Conservation (phyloP, 1,140 invertebrate genomes). For the Drosophila busckii region DNA sequence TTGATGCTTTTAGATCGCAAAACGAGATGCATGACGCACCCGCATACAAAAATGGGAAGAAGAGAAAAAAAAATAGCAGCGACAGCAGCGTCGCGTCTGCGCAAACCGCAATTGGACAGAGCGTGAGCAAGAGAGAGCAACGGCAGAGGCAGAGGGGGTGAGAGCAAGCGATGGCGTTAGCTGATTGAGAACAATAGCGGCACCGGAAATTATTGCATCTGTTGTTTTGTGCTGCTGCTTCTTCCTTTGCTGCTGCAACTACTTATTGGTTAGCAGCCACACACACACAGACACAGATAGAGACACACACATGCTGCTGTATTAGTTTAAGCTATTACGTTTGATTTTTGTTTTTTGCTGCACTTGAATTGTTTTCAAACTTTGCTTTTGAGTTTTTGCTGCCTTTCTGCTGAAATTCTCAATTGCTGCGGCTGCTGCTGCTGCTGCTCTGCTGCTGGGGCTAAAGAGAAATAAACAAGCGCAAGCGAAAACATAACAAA, state of each 20-base stretch:
- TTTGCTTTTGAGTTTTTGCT: constrained; percentile 5
- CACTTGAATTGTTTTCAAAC: constrained; percentile 53
- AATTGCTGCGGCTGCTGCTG: constrained; percentile 32
- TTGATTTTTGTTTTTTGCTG: constrained; percentile 29
- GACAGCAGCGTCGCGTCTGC: constrained; percentile 30
- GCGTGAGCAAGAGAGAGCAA: constrained; percentile 3
- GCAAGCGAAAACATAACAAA: not conserved
- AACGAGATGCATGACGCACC: constrained; percentile 44
- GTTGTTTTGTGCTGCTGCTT: constrained; percentile 52
- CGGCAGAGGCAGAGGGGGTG: constrained; percentile 6
- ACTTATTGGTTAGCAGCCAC: constrained; percentile 10
- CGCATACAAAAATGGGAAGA: constrained; percentile 27
- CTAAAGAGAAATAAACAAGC: constrained; percentile 6
- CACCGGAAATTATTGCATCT: constrained; percentile 73
- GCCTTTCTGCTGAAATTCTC: constrained; percentile 35
- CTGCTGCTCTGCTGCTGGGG: constrained; percentile 17
- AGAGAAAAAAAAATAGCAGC: not conserved
- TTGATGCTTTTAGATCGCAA: constrained; percentile 8
- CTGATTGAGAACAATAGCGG: constrained; percentile 69
- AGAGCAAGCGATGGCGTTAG: constrained; percentile 57
- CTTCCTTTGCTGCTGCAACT: constrained; percentile 17
- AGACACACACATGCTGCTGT: not conserved
- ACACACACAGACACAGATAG: not conserved
- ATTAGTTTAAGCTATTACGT: constrained; percentile 6
- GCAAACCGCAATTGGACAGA: constrained; percentile 23